Conservation (phyloP, 2,888 invertebrate species). For the Lamellibrachia columna region DNA sequence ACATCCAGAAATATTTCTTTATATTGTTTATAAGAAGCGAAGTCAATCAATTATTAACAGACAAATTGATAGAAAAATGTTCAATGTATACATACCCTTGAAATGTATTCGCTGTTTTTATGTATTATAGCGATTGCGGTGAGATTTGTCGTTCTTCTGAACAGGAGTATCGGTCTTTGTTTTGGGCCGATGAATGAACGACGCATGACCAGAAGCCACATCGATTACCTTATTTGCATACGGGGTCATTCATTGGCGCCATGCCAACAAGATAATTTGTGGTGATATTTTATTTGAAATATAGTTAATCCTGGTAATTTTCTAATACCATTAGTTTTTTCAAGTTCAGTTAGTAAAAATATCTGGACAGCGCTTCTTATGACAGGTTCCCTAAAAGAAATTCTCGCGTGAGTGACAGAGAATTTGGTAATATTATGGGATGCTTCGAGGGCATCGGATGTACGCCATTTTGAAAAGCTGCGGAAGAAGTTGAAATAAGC, state of each 20-base stretch:
- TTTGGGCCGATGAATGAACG: slow-evolving; percentile 16
- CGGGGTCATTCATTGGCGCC: slow-evolving; percentile 12
- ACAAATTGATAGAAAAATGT: background rate
- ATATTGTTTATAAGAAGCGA: background rate
- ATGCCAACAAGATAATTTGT: background rate
- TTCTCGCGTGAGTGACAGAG: background rate
- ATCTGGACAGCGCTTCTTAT: background rate
- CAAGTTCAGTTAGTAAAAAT: slow-evolving; percentile 5
- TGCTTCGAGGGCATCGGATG: slow-evolving; percentile 16
- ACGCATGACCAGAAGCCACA: slow-evolving; percentile 10
- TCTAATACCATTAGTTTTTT: background rate
- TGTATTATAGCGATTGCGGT: slow-evolving; percentile 6
- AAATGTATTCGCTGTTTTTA: slow-evolving; percentile 11
- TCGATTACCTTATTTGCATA: slow-evolving; percentile 16
- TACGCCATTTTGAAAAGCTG: slow-evolving; percentile 16
- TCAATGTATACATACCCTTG: slow-evolving; percentile 7
- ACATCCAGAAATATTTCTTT: background rate
- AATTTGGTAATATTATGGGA: background rate
- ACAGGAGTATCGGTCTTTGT: slow-evolving; percentile 1
- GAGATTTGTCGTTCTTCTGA: slow-evolving; percentile 8
- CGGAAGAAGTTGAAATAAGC: slow-evolving; percentile 12
- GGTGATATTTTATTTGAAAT: background rate
- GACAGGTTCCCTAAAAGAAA: slow-evolving; percentile 12
- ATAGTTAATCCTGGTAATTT: background rate
- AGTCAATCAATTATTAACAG: slow-evolving; percentile 6